These are phyloP conservation scores for Steinernema hermaphroditum DNA, from an alignment of 2,888 invertebrate genomes.

Conservation along the genomic window DNA sequence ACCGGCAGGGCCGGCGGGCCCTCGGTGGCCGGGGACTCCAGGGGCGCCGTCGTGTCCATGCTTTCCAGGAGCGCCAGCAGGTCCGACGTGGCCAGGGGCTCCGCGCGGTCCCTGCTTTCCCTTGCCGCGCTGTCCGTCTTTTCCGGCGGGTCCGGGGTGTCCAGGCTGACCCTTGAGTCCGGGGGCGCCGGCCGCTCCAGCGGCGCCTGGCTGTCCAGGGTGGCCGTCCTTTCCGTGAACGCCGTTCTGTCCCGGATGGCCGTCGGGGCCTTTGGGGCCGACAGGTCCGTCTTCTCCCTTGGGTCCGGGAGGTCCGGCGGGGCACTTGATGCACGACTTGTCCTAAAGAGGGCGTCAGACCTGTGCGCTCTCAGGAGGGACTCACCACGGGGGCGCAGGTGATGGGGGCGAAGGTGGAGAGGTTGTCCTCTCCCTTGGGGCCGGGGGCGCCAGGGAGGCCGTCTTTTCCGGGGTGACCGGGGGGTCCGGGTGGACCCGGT, in stretches of 20 bases:
- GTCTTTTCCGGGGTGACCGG: conserved; percentile 51
- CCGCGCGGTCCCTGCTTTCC: conserved; percentile 39
- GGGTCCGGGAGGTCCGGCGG: conserved; percentile 50
- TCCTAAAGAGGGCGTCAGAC: neutral
- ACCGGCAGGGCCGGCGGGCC: conserved; percentile 50
- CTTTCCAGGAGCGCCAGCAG: conserved; percentile 47
- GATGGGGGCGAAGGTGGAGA: conserved; percentile 48
- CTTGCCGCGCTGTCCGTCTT: conserved; percentile 43
- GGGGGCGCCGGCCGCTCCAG: conserved; percentile 46
- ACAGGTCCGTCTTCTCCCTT: conserved; percentile 48
- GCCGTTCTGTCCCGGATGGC: conserved; percentile 58
- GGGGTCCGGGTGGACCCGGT: conserved; percentile 46
- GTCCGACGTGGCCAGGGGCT: conserved; percentile 40
- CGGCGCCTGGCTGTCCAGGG: conserved; percentile 38
- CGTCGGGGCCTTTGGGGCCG: conserved; percentile 49
- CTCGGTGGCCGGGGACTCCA: conserved; percentile 45
- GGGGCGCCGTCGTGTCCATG: conserved; percentile 47
- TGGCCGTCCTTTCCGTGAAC: conserved; percentile 54
- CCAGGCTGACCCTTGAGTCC: conserved; percentile 59
- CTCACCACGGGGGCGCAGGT: conserved; percentile 42
- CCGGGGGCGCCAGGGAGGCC: conserved; percentile 50
- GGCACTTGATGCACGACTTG: conserved; percentile 49
- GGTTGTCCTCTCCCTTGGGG: conserved; percentile 47
- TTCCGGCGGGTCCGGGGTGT: conserved; percentile 50
- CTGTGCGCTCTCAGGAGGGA: neutral